These are phyloP conservation scores for Plodia interpunctella DNA, from an alignment of 1,140 invertebrate species.

Conservation along the genomic window DNA sequence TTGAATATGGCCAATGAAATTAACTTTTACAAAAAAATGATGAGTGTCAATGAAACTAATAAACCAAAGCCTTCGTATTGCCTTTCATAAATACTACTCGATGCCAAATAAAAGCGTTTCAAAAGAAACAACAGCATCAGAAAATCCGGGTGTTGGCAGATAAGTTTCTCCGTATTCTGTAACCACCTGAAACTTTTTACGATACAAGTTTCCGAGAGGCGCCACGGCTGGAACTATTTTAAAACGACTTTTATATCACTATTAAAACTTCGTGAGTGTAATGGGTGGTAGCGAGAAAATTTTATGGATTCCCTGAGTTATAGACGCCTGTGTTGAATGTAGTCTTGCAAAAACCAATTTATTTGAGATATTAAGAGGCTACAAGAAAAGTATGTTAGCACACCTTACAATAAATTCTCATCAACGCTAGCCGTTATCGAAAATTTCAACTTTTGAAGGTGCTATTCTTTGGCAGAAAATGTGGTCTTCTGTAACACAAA, in stretches of 20 bases:
- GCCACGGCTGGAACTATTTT: conserved; percentile 37
- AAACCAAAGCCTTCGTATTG: too few relatives aligned
- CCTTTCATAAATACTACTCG: too few relatives aligned
- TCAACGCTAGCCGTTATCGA: neutral
- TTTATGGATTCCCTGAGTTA: conserved; percentile 25
- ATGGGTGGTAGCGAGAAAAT: conserved; percentile 22
- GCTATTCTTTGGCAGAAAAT: neutral
- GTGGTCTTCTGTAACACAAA: too few relatives aligned
- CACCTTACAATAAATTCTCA: neutral
- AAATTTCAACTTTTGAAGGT: neutral
- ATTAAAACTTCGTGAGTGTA: conserved; percentile 46
- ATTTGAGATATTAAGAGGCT: neutral
- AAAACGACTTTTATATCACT: conserved; percentile 55
- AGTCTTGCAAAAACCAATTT: conserved; percentile 4
- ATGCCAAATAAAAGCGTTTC: neutral
- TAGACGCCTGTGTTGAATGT: conserved; percentile 7
- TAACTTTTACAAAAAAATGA: too few relatives aligned
- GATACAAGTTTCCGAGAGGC: conserved; percentile 26
- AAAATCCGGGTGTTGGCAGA: neutral
- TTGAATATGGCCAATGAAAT: too few relatives aligned
- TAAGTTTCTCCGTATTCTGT: neutral
- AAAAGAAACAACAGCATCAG: neutral
- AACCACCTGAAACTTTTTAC: conserved; percentile 38
- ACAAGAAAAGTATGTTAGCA: neutral
- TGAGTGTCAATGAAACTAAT: too few relatives aligned